phyloP scores from a whole-genome alignment of 1,140 invertebrate species.

The Dinoponera quadriceps region DNA sequence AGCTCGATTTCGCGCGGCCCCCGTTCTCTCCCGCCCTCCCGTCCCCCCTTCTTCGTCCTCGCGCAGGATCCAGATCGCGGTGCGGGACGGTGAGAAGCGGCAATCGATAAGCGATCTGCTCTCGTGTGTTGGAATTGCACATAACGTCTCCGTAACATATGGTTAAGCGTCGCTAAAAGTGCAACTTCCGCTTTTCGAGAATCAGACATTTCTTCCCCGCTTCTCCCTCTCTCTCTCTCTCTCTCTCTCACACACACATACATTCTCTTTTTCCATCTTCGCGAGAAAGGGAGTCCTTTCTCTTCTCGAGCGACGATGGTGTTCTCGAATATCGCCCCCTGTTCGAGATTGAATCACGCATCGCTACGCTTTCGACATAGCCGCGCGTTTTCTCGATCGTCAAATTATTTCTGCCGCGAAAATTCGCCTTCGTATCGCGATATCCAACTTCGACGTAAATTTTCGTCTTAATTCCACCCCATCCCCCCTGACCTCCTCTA shows the following conservation, averaged over 20 bases:
- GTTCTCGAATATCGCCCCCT: constrained; percentile 32
- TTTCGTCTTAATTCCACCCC: too few relatives aligned
- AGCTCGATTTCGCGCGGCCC: constrained; percentile 9
- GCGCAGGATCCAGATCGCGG: constrained; percentile 20
- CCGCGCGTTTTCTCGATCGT: background rate
- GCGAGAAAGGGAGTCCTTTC: too few relatives aligned
- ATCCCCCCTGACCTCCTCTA: too few relatives aligned
- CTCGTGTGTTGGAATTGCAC: constrained; percentile 32
- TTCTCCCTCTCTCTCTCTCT: background rate
- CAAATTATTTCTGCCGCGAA: constrained; percentile 28
- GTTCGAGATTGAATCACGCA: constrained; percentile 42
- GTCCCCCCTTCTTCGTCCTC: background rate
- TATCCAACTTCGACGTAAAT: background rate
- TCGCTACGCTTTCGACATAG: constrained; percentile 6
- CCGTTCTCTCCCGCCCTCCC: background rate
- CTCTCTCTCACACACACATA: background rate
- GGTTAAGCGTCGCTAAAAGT: constrained; percentile 50
- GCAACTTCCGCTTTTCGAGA: constrained; percentile 46
- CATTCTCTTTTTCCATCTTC: too few relatives aligned
- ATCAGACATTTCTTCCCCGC: constrained; percentile 16
- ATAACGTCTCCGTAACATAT: constrained; percentile 51
- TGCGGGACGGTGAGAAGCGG: constrained; percentile 23
- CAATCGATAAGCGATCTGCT: constrained; percentile 63
- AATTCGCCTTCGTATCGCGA: background rate
- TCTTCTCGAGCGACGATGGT: too few relatives aligned